Evolutionary conservation across 2,888 invertebrate species (phyloP), one percentile per base, ranked within the genome.

Genomic region (Lamellibrachia columna): DNA sequence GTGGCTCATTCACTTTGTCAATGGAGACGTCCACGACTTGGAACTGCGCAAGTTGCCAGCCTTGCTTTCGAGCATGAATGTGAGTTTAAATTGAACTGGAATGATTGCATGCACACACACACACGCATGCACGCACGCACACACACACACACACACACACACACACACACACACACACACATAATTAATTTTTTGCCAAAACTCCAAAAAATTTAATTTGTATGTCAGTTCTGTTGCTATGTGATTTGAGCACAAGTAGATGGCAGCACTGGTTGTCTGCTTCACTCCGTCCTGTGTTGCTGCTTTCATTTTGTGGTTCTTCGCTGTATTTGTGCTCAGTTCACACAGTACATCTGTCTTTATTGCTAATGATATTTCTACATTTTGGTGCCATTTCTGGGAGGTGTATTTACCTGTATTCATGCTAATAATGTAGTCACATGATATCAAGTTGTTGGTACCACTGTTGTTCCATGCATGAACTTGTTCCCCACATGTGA

Each of bases 21-120:
- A 96, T 92, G 94, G 96, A 96, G 94, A 94, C 90, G 94, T 94
- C 7, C 94, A 95, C 95, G 96, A 96, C 93, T 95, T 97, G 92
- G 97, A 97, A 95, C 96, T 98, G 91, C 97, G 97, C 95, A 97
- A 97, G 94, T 96, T 98, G 92, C 97, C 97, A 4, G 97, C 97
- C 60, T 96, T 97, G 94, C 96, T 98, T 91, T 96, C 97, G 92
- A 96, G 97, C 93, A 97, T 97, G 93, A 95, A 95, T 92, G 96
- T 96, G 93, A 93, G 94, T 93, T 52, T 15, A 58, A 28, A 28
- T 6, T 91, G 3, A 15, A 9, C 28, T 22, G 75, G 4, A 75
- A 75, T 75, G 15, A 15, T 15, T 15, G 15, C 75, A 75, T 15
- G 22, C 22, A 9, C 3, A 60, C 22, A 15, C 28, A 28, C 28